Base-by-base conservation (phyloP, 1,140 invertebrate species). In the Xylocopa sonorina region DNA sequence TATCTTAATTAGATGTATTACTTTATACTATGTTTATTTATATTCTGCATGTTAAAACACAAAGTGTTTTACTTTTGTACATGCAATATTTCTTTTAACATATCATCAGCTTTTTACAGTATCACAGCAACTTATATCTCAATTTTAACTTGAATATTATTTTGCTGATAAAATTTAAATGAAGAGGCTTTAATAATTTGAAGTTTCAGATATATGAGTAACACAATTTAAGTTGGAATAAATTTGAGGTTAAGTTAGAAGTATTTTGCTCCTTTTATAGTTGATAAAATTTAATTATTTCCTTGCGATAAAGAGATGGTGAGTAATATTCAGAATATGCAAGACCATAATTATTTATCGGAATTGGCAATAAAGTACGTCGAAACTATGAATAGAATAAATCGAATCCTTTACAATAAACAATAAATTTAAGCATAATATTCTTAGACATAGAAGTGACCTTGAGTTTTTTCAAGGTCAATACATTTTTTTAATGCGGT, bases 241-340 rank as follows among this genome's bases (percentile, higher is more conserved):
- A 71, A 51, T 63, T 75, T 53, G 32, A 62, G 34, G 57, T 62
- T 63, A 63, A 29, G 18, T 27, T 43, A 38, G 2, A 74, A 12
- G 16, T 12, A 12, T 66, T 9, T 12, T 18, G 5, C 24, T 3
- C 21, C 46, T 12, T 29, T 32, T 21, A 18, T 12, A 29, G 5
- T 18, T 12, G 24, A 7, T 10, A 14, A 10, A 38, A 1, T 46
- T 46, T 46, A 38, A 14, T 0, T 2, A 34, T 3, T 34, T 21
- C 24, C 3, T 4, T 34, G 9, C 3, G 10, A 58, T 21, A 58
- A 34, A 58, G 5, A 10, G 0, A 21, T 34, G 18, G 3, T 53
- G 3, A 27, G 4, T 53, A 53, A 27, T 27, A 27, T 53, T 53
- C 4, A 27, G 12, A 53, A 53, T 27, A 27, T 14, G 27, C 6